Conservation (phyloP, 2,113 vertebrate species). For the Fulica atra region DNA sequence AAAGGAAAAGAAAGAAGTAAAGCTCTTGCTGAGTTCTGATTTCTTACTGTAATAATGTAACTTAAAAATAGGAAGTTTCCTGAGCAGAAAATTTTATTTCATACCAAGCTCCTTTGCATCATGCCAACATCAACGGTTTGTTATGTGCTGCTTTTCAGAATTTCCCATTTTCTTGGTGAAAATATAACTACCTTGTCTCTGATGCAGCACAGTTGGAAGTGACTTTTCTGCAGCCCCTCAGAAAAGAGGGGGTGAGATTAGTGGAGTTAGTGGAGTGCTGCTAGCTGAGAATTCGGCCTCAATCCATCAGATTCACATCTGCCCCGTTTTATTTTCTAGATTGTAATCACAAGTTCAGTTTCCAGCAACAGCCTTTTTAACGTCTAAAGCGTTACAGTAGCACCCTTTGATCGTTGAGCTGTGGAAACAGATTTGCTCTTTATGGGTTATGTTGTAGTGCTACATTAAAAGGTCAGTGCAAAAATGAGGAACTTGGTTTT, state of each 20-base stretch:
- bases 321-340: neutral
- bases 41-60: neutral
- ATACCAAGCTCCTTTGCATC: neutral
- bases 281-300: neutral
- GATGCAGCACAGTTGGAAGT: neutral
- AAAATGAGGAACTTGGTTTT: constrained; percentile 45
- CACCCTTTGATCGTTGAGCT: neutral
- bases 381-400: neutral
- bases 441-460: constrained; percentile 37
- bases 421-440: constrained; percentile 12
- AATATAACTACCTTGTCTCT: neutral
- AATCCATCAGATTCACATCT: neutral
- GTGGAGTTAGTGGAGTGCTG: neutral
- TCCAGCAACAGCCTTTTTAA: neutral
- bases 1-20: neutral
- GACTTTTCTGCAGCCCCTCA: neutral
- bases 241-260: neutral
- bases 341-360: neutral
- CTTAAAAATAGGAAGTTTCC: neutral
- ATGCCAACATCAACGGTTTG: neutral
- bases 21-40: neutral
- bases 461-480: constrained; percentile 16
- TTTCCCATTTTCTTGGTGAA: neutral
- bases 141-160: neutral
- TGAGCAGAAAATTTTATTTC: constrained; percentile 10